These are phyloP conservation scores for Pardosa pseudoannulata DNA, from an alignment of 2,888 invertebrate genomes.

Conservation along the genomic window DNA sequence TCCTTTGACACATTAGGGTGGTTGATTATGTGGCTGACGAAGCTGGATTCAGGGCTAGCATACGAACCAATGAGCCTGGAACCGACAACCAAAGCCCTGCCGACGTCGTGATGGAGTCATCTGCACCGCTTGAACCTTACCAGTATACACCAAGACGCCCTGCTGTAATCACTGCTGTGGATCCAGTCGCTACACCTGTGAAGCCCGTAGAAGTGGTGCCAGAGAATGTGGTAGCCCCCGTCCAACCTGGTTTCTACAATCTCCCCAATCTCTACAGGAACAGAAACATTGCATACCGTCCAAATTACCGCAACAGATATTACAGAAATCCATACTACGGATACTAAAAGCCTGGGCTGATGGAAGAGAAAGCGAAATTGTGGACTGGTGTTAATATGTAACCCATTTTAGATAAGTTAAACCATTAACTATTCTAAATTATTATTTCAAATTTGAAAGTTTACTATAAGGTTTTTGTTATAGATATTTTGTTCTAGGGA, in stretches of 20 bases:
- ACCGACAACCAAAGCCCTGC: constrained; percentile 65
- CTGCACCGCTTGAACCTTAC: not conserved
- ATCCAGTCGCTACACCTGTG: not conserved
- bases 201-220: not conserved
- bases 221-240: not conserved
- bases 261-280: not conserved
- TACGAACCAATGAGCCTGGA: constrained; percentile 64
- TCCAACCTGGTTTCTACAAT: not conserved
- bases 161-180: not conserved
- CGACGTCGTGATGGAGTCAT: constrained; percentile 57
- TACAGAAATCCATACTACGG: not conserved
- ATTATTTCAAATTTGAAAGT: no score
- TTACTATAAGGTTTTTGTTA: no score
- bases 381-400: no score
- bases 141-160: no score
- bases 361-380: no score
- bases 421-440: no score
- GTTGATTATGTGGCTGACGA: constrained; percentile 62
- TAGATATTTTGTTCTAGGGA: no score
- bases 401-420: no score
- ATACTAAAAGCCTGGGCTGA: not conserved
- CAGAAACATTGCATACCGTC: not conserved
- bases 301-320: not conserved
- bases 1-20: no score
- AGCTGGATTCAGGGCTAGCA: constrained; percentile 56